Evolutionary conservation across 2,888 invertebrate species (phyloP).

Genomic region (Drosophila atripex): DNA sequence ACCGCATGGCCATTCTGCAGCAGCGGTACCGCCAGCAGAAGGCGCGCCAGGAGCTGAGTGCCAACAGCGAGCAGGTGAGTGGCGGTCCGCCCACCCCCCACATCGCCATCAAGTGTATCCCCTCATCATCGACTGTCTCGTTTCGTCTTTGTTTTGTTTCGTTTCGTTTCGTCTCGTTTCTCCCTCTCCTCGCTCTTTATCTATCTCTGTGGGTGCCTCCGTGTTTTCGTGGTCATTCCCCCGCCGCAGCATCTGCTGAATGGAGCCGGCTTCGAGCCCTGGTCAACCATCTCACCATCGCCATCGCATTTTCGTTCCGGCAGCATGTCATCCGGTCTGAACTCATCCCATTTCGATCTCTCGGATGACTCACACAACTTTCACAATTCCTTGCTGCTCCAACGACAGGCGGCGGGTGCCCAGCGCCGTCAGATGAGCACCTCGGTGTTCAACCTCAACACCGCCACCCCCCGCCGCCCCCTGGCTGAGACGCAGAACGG

Average conservation of each 20-base stretch:
- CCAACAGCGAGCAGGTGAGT: constrained; percentile 76
- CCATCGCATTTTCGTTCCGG: constrained; percentile 83
- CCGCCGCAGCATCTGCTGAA: constrained; percentile 60
- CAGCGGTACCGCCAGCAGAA: constrained; percentile 86
- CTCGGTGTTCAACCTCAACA: constrained; percentile 86
- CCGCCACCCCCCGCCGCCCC: constrained; percentile 63
- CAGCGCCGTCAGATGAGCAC: constrained; percentile 83
- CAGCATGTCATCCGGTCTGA: constrained; percentile 84
- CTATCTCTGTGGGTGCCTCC: constrained; percentile 37
- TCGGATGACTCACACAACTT: constrained; percentile 82
- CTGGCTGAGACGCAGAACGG: constrained; percentile 70
- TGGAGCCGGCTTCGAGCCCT: constrained; percentile 81
- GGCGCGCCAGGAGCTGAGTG: constrained; percentile 83
- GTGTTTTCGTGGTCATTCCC: constrained; percentile 56
- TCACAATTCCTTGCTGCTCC: constrained; percentile 80
- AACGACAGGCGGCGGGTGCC: constrained; percentile 71
- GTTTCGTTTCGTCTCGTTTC: constrained; percentile 52
- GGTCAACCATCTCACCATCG: constrained; percentile 84
- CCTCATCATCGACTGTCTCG: constrained; percentile 51
- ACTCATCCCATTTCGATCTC: constrained; percentile 83
- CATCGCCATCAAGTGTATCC: background rate
- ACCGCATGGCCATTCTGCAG: constrained; percentile 84
- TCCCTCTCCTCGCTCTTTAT: constrained; percentile 37
- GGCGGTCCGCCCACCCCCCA: background rate
- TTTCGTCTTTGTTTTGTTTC: constrained; percentile 30